Conservation (phyloP, 2,113 vertebrate species). For the Echinops telfairi region DNA sequence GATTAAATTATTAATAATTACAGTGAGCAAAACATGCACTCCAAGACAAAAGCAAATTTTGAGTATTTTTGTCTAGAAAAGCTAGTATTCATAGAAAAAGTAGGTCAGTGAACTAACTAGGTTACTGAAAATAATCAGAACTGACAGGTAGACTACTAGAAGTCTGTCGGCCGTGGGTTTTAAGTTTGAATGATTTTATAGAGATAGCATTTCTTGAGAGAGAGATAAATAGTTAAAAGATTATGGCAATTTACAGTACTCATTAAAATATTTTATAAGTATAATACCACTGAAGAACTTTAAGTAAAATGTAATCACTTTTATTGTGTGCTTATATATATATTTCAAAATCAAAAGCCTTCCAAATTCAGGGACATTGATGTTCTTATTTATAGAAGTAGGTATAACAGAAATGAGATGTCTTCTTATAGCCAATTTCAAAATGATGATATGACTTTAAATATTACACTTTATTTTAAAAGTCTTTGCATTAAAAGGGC, state of each 20-base stretch:
- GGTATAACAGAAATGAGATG: not conserved
- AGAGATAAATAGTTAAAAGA: slow-evolving; percentile 71
- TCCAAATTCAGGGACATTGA: not conserved
- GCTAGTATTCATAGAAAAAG: slow-evolving; percentile 83
- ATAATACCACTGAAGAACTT: slow-evolving; percentile 10
- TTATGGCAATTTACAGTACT: slow-evolving; percentile 68
- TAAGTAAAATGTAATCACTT: slow-evolving; percentile 8
- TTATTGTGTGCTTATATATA: not conserved
- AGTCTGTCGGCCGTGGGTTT: slow-evolving; percentile 76
- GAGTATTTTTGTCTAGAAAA: slow-evolving; percentile 80
- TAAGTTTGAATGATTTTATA: slow-evolving; percentile 67
- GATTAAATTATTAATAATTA: slow-evolving; percentile 64
- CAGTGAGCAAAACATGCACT: slow-evolving; percentile 50
- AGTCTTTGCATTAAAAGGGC: not conserved
- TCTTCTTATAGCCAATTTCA: not conserved
- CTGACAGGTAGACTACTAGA: slow-evolving; percentile 85
- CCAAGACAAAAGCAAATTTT: slow-evolving; percentile 76
- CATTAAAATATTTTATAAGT: slow-evolving; percentile 59
- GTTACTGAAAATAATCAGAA: slow-evolving; percentile 86
- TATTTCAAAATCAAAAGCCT: slow-evolving; percentile 55
- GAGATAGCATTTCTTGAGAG: slow-evolving; percentile 72
- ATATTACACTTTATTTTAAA: not conserved
- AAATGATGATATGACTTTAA: not conserved
- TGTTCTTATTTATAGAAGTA: not conserved
- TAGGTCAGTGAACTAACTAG: slow-evolving; percentile 88